Evolutionary conservation across 1,140 invertebrate species (phyloP), one percentile per base, ranked within the genome.

Genomic region (Zaprionus lachaisei): DNA sequence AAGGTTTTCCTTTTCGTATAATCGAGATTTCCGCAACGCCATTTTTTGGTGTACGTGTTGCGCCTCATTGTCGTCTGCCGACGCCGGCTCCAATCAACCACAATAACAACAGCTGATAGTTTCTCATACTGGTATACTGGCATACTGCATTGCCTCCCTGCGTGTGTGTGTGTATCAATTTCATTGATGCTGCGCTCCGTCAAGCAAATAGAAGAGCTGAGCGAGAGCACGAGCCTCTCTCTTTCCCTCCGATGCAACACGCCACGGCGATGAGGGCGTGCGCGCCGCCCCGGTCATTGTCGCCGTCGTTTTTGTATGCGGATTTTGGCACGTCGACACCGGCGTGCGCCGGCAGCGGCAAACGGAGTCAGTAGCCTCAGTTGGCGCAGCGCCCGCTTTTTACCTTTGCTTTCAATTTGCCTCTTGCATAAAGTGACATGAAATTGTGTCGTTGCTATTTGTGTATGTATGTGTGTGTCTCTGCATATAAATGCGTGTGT

Each of bases 31-130:
- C 84, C 84, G 84, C 84, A 84, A 81, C 85, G 84, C 79, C 78
- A 84, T 90, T 89, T 72, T 73, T 87, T 87, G 77, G 83, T 72
- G 85, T 89, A 89, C 85, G 84, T 89, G 84, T 84, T 90, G 78
- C 56, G 71, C 73, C 81, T 72, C 83, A 84, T 69, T 49, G 71
- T 71, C 74, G 78, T 64, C 77, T 80, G 54, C 60, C 70, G 58
- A 49, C 51, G 57, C 38, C 60, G 41, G 41, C 41, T 47, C n/a
- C 41, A 47, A 47, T 47, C 41, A n/a, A 9, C 6, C n/a, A 54
- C 51, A 41, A 49, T 26, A 77, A 67, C 55, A 61, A 64, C 47
- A 66, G 5, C 38, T 37, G 37, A 47, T 11, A 55, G 20, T 61
- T 62, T 38, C 54, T 38, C 14, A 63, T 55, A 56, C 58, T 56